A percentile compares a stretch with the other conserved stretches of the same genome.
These are phyloP conservation scores for Argopecten irradians DNA, from an alignment of 1,140 invertebrate genomes.

Conservation along the genomic window DNA sequence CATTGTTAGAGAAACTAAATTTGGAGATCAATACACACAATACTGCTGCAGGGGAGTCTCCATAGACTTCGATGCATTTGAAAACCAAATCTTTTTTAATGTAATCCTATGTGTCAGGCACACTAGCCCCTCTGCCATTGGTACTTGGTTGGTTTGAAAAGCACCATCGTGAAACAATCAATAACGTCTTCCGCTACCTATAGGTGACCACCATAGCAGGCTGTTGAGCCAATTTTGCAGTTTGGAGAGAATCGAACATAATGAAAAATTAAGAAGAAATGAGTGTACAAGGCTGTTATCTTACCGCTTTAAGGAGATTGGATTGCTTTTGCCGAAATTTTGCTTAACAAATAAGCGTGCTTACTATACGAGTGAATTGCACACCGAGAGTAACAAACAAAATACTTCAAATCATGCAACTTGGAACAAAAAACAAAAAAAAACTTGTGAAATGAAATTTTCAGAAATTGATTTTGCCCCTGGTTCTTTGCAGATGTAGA, in stretches of 20 bases:
- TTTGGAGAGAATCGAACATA: slow-evolving; percentile 11
- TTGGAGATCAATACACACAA: background rate
- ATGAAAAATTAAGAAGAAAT: slow-evolving; percentile 23
- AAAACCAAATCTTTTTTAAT: slow-evolving; percentile 23
- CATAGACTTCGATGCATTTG: slow-evolving; percentile 15
- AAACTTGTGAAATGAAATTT: slow-evolving; percentile 6
- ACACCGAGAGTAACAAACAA: background rate
- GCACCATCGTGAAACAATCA: background rate
- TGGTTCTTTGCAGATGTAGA: slow-evolving; percentile 21
- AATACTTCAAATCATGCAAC: slow-evolving; percentile 22
- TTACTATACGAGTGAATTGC: slow-evolving; percentile 2
- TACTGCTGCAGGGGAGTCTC: background rate
- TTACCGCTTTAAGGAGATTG: background rate
- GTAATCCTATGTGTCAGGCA: slow-evolving; percentile 20
- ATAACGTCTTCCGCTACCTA: background rate
- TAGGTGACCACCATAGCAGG: background rate
- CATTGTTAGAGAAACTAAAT: slow-evolving; percentile 3
- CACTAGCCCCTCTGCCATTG: background rate
- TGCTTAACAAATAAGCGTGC: slow-evolving; percentile 10
- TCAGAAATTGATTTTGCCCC: slow-evolving; percentile 21
- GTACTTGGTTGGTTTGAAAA: background rate
- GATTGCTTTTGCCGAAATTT: background rate
- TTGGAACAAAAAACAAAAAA: background rate
- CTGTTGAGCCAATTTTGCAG: slow-evolving; percentile 20
- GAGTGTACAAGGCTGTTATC: slow-evolving; percentile 15